Percentiles rank a stretch among this genome's conserved stretches.
Evolutionary conservation across 2,113 vertebrate genomes (phyloP).

Genomic region (Chaetops frenatus): DNA sequence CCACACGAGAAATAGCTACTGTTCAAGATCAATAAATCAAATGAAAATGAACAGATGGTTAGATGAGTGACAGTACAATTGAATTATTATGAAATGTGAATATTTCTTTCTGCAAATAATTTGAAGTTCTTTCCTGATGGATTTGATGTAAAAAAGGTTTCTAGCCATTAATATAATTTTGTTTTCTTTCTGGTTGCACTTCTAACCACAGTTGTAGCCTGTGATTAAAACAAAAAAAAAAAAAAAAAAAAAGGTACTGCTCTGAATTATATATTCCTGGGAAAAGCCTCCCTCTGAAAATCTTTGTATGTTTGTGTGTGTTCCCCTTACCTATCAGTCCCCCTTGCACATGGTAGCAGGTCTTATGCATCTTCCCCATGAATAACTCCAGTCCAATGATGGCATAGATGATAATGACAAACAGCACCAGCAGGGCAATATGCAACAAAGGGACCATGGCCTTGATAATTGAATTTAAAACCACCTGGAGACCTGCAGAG

Average conservation of each 20-base stretch:
- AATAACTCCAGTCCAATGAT: constrained; percentile 98
- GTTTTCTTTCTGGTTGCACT: not conserved
- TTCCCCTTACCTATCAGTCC: constrained; percentile 73
- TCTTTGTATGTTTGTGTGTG: accelerated
- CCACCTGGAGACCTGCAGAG: constrained; percentile 93
- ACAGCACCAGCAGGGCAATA: constrained; percentile 95
- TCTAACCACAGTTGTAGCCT: not conserved
- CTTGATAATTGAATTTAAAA: constrained; percentile 99
- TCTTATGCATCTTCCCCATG: constrained; percentile 99
- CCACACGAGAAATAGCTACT: not conserved
- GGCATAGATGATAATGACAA: constrained; percentile 98
- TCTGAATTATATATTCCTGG: not conserved
- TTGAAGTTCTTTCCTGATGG: not conserved
- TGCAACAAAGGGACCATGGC: constrained; percentile 99
- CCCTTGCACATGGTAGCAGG: constrained; percentile 78
- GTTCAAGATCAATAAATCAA: not conserved
- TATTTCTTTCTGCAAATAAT: not conserved
- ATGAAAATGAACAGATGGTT: not conserved
- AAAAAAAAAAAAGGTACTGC: not conserved
- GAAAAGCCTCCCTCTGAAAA: not conserved
- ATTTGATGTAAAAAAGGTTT: not conserved
- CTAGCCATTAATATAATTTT: not conserved
- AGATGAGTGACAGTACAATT: not conserved
- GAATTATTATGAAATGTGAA: not conserved
- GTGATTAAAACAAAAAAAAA: not conserved